phyloP scores from a whole-genome alignment of 2,888 invertebrate species.

The Eupithecia insigniata region DNA sequence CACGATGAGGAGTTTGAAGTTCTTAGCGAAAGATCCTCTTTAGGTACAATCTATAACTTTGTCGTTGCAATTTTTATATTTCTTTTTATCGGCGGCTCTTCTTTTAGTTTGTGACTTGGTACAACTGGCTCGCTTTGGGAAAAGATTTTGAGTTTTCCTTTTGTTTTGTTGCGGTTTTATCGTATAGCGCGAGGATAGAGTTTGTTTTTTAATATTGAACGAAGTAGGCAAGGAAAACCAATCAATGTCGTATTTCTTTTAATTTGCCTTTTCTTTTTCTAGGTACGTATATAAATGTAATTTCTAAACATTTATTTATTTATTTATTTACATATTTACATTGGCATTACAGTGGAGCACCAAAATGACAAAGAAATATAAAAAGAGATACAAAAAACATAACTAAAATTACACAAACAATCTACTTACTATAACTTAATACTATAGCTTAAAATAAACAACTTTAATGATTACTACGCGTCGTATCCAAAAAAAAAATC shows the following conservation, averaged over 20 bases:
- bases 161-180: constrained; percentile 16
- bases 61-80: constrained; percentile 54
- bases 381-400: too few relatives aligned
- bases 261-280: not conserved
- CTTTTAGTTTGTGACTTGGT: constrained; percentile 49
- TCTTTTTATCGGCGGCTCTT: constrained; percentile 46
- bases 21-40: constrained; percentile 36
- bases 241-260: not conserved
- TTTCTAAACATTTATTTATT: too few relatives aligned
- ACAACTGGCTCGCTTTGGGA: constrained; percentile 15
- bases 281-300: too few relatives aligned
- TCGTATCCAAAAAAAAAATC: too few relatives aligned
- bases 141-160: constrained; percentile 21
- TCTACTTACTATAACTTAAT: too few relatives aligned
- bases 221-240: not conserved
- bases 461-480: too few relatives aligned
- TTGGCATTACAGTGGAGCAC: too few relatives aligned
- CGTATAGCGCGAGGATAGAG: not conserved
- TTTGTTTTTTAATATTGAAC: not conserved
- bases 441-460: too few relatives aligned
- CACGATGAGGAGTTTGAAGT: constrained; percentile 31
- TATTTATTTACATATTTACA: too few relatives aligned
- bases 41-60: constrained; percentile 40
- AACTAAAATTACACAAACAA: too few relatives aligned
- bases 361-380: too few relatives aligned